Evolutionary conservation across 2,113 vertebrate species (phyloP), one percentile per base, ranked within the genome.

Genomic region (Pteropus alecto): DNA sequence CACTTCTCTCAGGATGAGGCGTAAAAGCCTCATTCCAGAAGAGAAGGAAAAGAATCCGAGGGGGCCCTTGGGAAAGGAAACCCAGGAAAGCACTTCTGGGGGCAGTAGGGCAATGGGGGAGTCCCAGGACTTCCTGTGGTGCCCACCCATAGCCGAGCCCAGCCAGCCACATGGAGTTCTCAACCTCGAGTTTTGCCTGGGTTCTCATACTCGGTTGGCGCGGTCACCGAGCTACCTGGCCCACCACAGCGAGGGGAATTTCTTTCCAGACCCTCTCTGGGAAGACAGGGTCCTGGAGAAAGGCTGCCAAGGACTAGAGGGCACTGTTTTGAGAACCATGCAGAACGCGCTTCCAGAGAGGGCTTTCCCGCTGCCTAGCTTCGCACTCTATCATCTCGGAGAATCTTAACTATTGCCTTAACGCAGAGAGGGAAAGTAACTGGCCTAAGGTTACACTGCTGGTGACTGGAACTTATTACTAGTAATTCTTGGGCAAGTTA

Each of bases 141-240:
- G 14, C 38, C 61, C 43, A 28, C 56, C 38, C 10, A 22, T 2
- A 4, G 30, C 65, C 1, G 12, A 33, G 51, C 5, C 41, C 35
- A 43, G 21, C 6, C 15, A 58, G 65, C 38, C 14, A 33, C 74
- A 85, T 19, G 0, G 0, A 65, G 18, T 30, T 13, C n/a, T 60
- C 33, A 15, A 13, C n/a, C n/a, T 0, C 30, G 15, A 15, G 2
- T 43, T 68, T 58, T 10, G 15, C 13, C 10, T 0, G 1, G 14
- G 6, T 74, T 58, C 58, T 73, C 51, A 51, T 13, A 9, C 41
- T 18, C 12, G 2, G 15, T 77, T 65, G 22, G 33, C 24, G 7
- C 0, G 3, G 41, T 83, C 82, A 60, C 46, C 4, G 7, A 56
- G 38, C 30, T 46, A 30, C 1, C 0, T 0, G 18, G 33, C 38